A percentile compares a stretch with the other conserved stretches of the same genome.
phyloP scores from a whole-genome alignment of 2,113 vertebrate species.

The Lophius piscatorius region DNA sequence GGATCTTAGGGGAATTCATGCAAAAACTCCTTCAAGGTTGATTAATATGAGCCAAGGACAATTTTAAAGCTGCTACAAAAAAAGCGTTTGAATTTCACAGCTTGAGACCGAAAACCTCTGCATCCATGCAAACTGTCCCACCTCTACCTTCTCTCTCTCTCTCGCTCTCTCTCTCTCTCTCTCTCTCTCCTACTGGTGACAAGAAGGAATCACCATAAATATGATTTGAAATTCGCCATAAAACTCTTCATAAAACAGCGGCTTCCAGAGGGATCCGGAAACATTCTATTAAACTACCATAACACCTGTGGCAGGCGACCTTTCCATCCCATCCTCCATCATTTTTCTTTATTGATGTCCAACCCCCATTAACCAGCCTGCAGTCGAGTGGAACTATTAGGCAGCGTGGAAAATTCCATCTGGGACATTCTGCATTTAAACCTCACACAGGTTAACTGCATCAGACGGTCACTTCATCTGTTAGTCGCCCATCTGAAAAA shows the following conservation, averaged over 20 bases:
- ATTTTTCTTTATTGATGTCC: slow-evolving; percentile 49
- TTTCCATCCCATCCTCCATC: slow-evolving; percentile 23
- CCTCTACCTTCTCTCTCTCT: too few species aligned
- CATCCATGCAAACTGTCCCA: neutral
- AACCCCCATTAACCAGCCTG: slow-evolving; percentile 29
- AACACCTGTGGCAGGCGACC: slow-evolving; percentile 58
- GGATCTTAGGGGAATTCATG: neutral
- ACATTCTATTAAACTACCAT: slow-evolving; percentile 25
- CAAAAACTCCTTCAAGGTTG: too few species aligned
- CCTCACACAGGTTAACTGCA: slow-evolving; percentile 61
- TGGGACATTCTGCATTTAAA: slow-evolving; percentile 58
- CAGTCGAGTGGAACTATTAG: slow-evolving; percentile 32
- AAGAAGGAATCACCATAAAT: slow-evolving; percentile 12
- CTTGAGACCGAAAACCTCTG: neutral
- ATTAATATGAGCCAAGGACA: neutral
- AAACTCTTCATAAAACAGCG: slow-evolving; percentile 29
- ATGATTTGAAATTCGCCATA: slow-evolving; percentile 19
- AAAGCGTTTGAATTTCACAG: slow-evolving; percentile 4
- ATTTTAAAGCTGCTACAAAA: neutral
- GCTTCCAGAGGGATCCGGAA: slow-evolving; percentile 33
- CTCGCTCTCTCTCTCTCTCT: too few species aligned
- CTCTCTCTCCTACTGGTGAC: too few species aligned
- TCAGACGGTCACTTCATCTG: slow-evolving; percentile 50
- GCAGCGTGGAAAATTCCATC: slow-evolving; percentile 17
- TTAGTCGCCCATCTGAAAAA: slow-evolving; percentile 26